These are phyloP conservation scores for Mormoops blainvillei DNA, from an alignment of 2,113 vertebrate genomes.

Conservation along the genomic window DNA sequence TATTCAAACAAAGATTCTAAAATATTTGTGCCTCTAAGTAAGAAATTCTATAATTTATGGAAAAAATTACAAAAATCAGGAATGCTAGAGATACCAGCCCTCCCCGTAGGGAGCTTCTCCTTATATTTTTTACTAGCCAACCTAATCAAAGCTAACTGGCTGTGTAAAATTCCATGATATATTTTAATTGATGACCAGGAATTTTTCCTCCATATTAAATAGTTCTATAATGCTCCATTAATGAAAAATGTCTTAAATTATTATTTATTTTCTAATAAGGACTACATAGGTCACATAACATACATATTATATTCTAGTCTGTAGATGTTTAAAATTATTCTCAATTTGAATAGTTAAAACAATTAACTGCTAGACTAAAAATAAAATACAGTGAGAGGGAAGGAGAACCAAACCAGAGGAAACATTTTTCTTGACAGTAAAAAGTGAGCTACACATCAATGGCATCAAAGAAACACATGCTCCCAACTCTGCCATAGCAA, in stretches of 20 bases:
- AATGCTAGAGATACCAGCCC: not conserved
- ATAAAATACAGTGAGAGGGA: not conserved
- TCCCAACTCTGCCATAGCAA: not conserved
- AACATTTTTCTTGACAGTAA: not conserved
- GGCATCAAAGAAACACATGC: not conserved
- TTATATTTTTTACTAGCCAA: not conserved
- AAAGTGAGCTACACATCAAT: not conserved
- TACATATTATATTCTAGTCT: not conserved
- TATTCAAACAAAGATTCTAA: not conserved
- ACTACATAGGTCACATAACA: not conserved
- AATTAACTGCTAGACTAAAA: conserved; percentile 31
- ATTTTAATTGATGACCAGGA: not conserved
- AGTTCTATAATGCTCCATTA: not conserved
- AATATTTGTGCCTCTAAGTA: not conserved
- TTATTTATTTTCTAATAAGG: not conserved
- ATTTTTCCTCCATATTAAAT: not conserved
- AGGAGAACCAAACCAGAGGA: not conserved
- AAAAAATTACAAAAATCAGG: not conserved
- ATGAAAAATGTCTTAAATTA: conserved; percentile 14
- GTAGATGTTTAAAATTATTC: not conserved
- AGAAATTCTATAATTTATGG: not conserved
- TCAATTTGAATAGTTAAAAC: conserved; percentile 26
- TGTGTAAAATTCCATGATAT: not conserved
- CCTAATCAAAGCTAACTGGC: not conserved
- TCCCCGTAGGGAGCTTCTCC: not conserved